Evolutionary conservation across 1,140 invertebrate species (phyloP).

Genomic region (Drosophila navojoa): DNA sequence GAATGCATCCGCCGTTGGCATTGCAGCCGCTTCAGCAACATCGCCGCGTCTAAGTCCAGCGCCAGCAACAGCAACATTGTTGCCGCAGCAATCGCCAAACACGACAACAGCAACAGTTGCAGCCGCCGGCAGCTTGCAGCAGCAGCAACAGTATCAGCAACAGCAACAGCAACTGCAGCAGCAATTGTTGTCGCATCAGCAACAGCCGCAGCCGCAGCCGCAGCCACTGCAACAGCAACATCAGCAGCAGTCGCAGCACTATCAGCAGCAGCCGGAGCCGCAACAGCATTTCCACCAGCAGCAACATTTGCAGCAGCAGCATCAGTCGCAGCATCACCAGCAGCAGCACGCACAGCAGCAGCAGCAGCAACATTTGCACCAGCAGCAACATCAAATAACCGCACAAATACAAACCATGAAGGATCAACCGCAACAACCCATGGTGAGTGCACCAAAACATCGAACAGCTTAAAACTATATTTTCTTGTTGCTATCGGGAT

Average conservation of each 20-base stretch:
- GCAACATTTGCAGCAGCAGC: constrained; percentile 60
- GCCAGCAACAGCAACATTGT: constrained; percentile 73
- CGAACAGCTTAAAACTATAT: not conserved
- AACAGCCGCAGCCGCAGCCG: constrained; percentile 62
- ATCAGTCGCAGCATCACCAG: constrained; percentile 54
- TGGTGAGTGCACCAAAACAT: constrained; percentile 64
- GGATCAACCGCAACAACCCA: constrained; percentile 83
- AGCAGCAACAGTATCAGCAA: constrained; percentile 58
- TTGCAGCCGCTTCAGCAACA: constrained; percentile 67
- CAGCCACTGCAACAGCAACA: constrained; percentile 65
- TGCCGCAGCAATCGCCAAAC: constrained; percentile 83
- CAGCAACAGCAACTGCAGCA: constrained; percentile 59
- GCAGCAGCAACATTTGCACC: constrained; percentile 71
- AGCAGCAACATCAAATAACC: constrained; percentile 82
- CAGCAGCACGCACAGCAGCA: constrained; percentile 63
- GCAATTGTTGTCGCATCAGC: constrained; percentile 52
- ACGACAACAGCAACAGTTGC: constrained; percentile 60
- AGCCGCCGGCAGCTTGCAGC: constrained; percentile 45
- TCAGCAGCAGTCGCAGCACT: constrained; percentile 62
- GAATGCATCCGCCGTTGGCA: constrained; percentile 64
- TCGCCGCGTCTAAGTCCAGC: constrained; percentile 83
- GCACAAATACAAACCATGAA: constrained; percentile 84
- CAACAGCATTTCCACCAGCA: constrained; percentile 57
- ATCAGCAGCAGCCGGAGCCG: constrained; percentile 58
- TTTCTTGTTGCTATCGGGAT: constrained; percentile 2